A percentile compares a stretch with the other conserved stretches of the same genome.
These are phyloP conservation scores for Chlorodrepanis virens DNA, from an alignment of 2,113 vertebrate species.

Conservation along the genomic window DNA sequence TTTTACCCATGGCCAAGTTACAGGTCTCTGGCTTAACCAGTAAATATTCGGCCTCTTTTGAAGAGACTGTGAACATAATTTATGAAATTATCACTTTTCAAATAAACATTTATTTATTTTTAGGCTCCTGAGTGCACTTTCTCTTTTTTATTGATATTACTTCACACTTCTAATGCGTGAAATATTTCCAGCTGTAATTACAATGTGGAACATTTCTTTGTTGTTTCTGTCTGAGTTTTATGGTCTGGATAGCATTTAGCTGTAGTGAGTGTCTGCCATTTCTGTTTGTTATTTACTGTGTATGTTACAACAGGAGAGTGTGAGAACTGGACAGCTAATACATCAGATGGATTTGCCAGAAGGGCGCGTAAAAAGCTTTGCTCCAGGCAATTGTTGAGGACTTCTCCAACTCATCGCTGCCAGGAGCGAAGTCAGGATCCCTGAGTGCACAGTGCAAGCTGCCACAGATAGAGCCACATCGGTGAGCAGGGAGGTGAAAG, in stretches of 20 bases:
- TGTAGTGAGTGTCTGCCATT: background rate
- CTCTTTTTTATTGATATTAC: background rate
- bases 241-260: background rate
- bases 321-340: background rate
- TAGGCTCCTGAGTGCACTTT: background rate
- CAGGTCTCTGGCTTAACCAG: background rate
- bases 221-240: slow-evolving; percentile 23
- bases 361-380: background rate
- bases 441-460: accelerated
- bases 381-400: background rate
- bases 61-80: background rate
- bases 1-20: background rate
- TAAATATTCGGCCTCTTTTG: background rate
- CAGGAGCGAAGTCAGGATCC: background rate
- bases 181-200: slow-evolving; percentile 13
- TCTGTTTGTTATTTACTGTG: slow-evolving; percentile 5
- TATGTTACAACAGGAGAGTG: background rate
- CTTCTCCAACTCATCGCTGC: background rate
- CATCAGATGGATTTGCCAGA: background rate
- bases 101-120: slow-evolving; percentile 5
- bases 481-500: background rate
- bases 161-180: background rate
- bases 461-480: accelerated
- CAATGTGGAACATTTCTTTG: background rate
- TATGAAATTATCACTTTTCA: background rate